Conservation (phyloP, 2,797 vertebrate species). For the Atherinosoma microstoma region DNA sequence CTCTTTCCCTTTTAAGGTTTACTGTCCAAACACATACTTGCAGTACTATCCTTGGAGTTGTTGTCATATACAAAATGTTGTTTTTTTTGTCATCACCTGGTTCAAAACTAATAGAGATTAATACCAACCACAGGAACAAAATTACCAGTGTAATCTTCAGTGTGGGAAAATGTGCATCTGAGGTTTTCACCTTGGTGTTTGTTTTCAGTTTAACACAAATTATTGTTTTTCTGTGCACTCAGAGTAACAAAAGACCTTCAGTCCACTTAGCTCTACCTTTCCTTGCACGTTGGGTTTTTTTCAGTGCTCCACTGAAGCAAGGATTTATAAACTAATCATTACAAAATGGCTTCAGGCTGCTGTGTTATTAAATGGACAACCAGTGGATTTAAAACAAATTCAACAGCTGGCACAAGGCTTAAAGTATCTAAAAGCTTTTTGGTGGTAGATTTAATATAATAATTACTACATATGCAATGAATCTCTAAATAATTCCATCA, state of each 20-base stretch:
- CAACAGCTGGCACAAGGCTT: constrained; percentile 3
- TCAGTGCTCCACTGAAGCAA: neutral
- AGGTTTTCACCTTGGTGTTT: neutral
- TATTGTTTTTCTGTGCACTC: neutral
- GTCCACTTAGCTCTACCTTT: neutral
- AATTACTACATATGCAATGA: neutral
- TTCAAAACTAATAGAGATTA: neutral
- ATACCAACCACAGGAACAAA: neutral
- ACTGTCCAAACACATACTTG: neutral
- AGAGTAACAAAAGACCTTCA: neutral
- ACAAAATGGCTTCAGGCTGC: constrained; percentile 17
- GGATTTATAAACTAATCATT: constrained; percentile 8
- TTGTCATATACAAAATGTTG: neutral
- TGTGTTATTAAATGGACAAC: constrained; percentile 30
- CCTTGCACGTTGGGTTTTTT: neutral
- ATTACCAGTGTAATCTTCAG: neutral
- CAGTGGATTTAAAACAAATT: constrained; percentile 17
- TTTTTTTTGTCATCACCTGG: neutral
- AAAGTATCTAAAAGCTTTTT: constrained; percentile 11
- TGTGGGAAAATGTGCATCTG: neutral
- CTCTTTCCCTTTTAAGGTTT: constrained; percentile 22
- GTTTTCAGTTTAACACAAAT: neutral
- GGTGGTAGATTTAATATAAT: constrained; percentile 5
- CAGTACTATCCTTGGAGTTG: neutral
- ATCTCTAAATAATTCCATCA: neutral